Evolutionary conservation across 2,888 invertebrate genomes (phyloP).

Genomic region (Eristalis intricaria): DNA sequence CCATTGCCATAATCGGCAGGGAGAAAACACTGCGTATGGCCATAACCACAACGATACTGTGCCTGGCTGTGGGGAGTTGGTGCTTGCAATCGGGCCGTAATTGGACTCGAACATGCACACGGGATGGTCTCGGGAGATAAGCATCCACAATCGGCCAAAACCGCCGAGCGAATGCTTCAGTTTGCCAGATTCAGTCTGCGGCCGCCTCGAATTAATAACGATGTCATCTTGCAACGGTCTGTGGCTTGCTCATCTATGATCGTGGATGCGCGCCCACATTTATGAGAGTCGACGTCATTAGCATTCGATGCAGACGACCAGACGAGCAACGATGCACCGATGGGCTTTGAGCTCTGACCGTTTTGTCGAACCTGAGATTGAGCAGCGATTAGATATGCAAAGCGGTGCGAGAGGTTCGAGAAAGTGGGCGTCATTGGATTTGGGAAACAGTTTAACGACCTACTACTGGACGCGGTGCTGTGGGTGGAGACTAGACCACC

Average conservation of each 20-base stretch:
- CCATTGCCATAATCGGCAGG: neutral
- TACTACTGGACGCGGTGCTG: neutral
- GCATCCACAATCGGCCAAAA: neutral
- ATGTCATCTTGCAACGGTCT: slow-evolving; percentile 3
- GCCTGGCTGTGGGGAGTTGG: neutral
- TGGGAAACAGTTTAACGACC: neutral
- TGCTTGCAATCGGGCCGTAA: slow-evolving; percentile 44
- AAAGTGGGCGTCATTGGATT: neutral
- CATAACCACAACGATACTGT: neutral
- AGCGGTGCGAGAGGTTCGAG: neutral
- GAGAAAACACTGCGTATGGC: neutral
- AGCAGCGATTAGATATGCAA: neutral
- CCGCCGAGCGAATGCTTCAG: neutral
- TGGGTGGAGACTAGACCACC: neutral
- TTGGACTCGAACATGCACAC: slow-evolving; percentile 52
- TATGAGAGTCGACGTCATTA: neutral
- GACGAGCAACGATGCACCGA: neutral
- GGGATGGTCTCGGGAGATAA: neutral
- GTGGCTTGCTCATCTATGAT: neutral
- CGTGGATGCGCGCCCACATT: neutral
- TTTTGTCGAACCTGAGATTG: neutral
- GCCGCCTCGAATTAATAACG: neutral
- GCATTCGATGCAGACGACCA: neutral
- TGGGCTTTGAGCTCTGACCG: neutral
- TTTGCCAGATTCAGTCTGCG: neutral